phyloP scores from a whole-genome alignment of 2,797 vertebrate species.

The Cirrhinus molitorella region DNA sequence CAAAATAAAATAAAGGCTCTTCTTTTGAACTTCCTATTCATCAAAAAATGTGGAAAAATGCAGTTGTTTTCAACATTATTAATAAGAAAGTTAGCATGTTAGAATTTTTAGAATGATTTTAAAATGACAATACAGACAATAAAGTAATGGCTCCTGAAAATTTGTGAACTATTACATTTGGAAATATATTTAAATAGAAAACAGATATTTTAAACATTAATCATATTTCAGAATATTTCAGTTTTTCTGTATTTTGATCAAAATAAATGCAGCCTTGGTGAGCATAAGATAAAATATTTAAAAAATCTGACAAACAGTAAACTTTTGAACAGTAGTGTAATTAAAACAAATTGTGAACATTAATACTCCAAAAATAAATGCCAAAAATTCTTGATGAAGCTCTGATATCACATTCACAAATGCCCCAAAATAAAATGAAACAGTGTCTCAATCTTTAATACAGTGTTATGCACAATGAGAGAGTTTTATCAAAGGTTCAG shows the following conservation, averaged over 20 bases:
- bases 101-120: neutral
- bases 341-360: conserved; percentile 10
- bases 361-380: neutral
- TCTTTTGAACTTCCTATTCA: neutral
- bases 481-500: neutral
- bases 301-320: neutral
- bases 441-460: neutral
- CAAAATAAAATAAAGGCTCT: neutral
- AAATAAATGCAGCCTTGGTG: neutral
- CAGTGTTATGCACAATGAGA: neutral
- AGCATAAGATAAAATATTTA: neutral
- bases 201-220: neutral
- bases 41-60: neutral
- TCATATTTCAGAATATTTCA: neutral
- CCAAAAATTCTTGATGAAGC: neutral
- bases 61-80: neutral
- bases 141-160: neutral
- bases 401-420: conserved; percentile 19
- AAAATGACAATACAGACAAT: neutral
- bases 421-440: neutral
- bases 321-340: neutral
- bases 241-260: neutral
- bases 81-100: neutral
- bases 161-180: no score
- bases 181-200: neutral